Evolutionary conservation across 2,797 vertebrate species (phyloP), one percentile per base, ranked within the genome.

Genomic region (Mionectes olivaceus): DNA sequence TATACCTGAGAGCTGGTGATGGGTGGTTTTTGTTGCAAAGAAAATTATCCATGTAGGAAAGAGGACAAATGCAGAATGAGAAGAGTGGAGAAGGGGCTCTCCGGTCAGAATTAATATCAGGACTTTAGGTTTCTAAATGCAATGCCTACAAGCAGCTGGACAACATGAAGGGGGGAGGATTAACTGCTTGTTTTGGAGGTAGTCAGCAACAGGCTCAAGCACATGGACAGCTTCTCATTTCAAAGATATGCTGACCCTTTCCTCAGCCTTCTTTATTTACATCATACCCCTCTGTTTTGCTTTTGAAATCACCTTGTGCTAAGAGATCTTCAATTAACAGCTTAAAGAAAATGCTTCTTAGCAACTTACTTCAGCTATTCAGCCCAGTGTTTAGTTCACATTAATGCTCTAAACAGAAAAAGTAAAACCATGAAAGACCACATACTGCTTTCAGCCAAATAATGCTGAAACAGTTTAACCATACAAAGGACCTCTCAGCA

Each of bases 111-210:
- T 11, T 39, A 76, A 11, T 33, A 70, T 30, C 2, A 49, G 8
- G 30, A 39, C 17, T 85, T 85, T 24, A 46, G 10, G 61, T 50
- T 81, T 67, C 65, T 68, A 85, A 89, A 74, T 11, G 13, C 11
- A 13, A 69, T 17, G 78, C n/a, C 49, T 74, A 27, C 13, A 87
- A 85, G 37, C 32, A 77, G 47, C 23, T 85, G 46, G 22, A 64
- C 59, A 91, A 55, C 19, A 81, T 5, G 39, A 86, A 24, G 2
- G 6, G 17, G 25, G 11, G 5, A 49, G 41, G 32, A 83, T 84
- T 79, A 91, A 81, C 57, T 89, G 81, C 33, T 90, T 87, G 76
- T 78, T 95, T 93, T 78, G 52, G 47, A 80, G 47, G 65, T 2
- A 46, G 22, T 13, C 35, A 84, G 50, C 69, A 90, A 88, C 25